These are phyloP conservation scores for Notechis scutatus DNA, from an alignment of 2,113 vertebrate genomes.

Conservation along the genomic window DNA sequence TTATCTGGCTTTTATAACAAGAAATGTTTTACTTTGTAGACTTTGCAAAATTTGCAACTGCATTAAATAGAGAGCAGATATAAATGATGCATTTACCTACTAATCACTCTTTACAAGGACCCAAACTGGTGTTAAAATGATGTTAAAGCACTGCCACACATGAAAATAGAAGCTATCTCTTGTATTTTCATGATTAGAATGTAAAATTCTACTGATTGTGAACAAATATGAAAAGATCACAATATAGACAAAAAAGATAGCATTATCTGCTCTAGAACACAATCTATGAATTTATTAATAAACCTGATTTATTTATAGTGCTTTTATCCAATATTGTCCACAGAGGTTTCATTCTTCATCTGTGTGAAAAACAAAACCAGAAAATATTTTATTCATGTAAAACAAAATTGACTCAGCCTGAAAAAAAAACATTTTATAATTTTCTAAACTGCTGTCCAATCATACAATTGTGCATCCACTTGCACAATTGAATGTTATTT, in stretches of 20 bases:
- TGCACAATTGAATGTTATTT: not conserved
- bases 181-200: too few species aligned
- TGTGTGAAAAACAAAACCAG: not conserved
- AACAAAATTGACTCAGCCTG: not conserved
- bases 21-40: not conserved
- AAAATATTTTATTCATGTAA: not conserved
- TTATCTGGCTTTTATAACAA: not conserved
- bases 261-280: not conserved
- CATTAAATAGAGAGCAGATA: not conserved
- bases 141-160: too few species aligned
- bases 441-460: not conserved
- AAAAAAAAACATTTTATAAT: not conserved
- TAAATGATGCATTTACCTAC: too few species aligned
- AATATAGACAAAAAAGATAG: not conserved
- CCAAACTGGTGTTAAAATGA: too few species aligned
- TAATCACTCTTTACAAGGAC: too few species aligned
- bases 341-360: not conserved
- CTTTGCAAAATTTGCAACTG: not conserved
- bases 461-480: not conserved
- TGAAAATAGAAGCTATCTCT: too few species aligned
- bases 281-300: not conserved
- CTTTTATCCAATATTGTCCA: not conserved
- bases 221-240: not conserved
- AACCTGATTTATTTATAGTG: not conserved
- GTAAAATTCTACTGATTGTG: too few species aligned